Evolutionary conservation across 2,113 vertebrate species (phyloP).

Genomic region (Piaya cayana): DNA sequence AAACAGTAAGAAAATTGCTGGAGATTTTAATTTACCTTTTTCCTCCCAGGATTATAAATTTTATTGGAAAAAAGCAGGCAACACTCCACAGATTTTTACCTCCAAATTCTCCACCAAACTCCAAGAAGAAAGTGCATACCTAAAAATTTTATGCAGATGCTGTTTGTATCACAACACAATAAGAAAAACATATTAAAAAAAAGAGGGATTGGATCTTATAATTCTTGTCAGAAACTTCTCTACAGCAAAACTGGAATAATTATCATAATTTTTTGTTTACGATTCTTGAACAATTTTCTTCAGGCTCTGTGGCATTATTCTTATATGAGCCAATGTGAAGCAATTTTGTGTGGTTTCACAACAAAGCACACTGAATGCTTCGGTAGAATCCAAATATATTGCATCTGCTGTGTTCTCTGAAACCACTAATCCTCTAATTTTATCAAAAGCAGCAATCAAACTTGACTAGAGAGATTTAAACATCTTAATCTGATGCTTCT

Average conservation of each 20-base stretch:
- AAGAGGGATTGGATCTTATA: neutral
- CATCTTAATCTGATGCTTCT: neutral
- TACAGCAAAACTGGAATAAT: neutral
- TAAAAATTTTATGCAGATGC: neutral
- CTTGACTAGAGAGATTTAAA: neutral
- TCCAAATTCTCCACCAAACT: neutral
- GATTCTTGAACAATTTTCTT: neutral
- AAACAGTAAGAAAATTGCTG: neutral
- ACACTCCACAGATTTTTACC: neutral
- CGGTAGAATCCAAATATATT: conserved; percentile 5
- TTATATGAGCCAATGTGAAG: neutral
- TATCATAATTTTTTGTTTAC: neutral
- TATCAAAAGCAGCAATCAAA: neutral
- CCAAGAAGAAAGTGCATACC: neutral
- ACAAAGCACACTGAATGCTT: neutral
- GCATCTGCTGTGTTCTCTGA: neutral
- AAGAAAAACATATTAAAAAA: neutral
- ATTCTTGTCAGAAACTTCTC: neutral
- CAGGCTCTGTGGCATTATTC: neutral
- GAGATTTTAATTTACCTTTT: neutral
- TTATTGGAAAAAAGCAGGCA: neutral
- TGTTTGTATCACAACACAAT: neutral
- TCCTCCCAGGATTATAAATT: neutral
- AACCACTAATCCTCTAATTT: conserved; percentile 2
- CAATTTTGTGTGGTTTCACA: neutral